Conservation (phyloP, 2,888 invertebrate species). For the Phengaris arion region DNA sequence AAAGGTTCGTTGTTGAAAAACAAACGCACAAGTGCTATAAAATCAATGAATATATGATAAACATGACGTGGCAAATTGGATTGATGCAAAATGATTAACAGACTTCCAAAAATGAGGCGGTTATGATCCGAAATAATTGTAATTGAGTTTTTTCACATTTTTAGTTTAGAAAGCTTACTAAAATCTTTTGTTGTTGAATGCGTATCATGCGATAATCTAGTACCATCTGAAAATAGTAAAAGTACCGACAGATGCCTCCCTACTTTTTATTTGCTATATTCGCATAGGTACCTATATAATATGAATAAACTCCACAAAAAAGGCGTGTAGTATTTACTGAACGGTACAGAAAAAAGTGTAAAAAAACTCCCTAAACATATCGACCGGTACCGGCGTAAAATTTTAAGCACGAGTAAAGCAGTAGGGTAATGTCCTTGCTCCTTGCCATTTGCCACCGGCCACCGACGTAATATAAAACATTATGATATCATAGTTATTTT, state of each 20-base stretch:
- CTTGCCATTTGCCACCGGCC: not conserved
- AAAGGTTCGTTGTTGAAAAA: constrained; percentile 67
- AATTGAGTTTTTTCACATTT: not conserved
- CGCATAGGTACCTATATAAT: not conserved
- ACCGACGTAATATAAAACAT: not conserved
- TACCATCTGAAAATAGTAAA: not conserved
- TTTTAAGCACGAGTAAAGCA: not conserved
- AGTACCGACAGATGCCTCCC: not conserved
- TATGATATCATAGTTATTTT: constrained; percentile 26
- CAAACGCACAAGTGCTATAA: not conserved
- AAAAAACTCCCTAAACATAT: constrained; percentile 73
- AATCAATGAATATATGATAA: not conserved
- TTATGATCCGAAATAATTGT: not conserved
- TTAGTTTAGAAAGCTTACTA: not conserved
- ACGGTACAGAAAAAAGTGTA: constrained; percentile 47
- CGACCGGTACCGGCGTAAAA: constrained; percentile 55
- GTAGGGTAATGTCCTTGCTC: constrained; percentile 2
- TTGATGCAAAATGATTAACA: too few relatives aligned
- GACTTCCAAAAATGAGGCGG: too few relatives aligned
- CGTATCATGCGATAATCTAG: not conserved
- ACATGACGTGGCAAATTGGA: not conserved
- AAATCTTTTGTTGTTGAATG: not conserved
- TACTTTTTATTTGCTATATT: not conserved
- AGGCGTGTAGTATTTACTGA: constrained; percentile 40
- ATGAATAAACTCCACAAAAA: not conserved